Conservation (phyloP, 2,797 vertebrate species). For the Potorous gilbertii region DNA sequence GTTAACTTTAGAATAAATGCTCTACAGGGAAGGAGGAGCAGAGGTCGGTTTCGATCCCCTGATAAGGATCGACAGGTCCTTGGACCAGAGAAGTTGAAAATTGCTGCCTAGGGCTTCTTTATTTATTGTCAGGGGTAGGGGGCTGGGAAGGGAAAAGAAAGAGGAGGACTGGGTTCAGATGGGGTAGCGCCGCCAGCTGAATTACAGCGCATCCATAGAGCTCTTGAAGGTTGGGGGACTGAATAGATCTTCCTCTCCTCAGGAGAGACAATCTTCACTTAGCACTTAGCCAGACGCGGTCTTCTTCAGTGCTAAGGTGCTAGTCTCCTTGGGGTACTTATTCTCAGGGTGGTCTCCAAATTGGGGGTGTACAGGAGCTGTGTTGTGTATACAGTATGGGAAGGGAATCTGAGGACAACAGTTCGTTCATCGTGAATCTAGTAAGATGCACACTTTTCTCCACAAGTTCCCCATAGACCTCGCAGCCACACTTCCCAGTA, state of each 20-base stretch:
- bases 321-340: neutral
- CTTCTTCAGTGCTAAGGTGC: neutral
- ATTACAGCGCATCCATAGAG: neutral
- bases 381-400: neutral
- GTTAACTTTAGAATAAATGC: neutral
- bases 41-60: neutral
- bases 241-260: neutral
- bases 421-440: neutral
- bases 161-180: neutral
- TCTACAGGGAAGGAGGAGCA: neutral
- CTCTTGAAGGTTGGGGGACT: neutral
- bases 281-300: neutral
- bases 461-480: neutral
- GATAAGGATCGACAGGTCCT: neutral
- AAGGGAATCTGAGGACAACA: neutral
- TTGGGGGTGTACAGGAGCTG: neutral
- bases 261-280: neutral
- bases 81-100: neutral
- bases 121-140: neutral
- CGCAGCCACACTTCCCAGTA: neutral
- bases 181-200: neutral
- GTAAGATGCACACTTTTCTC: neutral
- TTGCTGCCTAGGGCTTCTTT: neutral
- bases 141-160: neutral
- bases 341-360: neutral